phyloP scores from a whole-genome alignment of 2,888 invertebrate species.

The Caradrina kadenii region DNA sequence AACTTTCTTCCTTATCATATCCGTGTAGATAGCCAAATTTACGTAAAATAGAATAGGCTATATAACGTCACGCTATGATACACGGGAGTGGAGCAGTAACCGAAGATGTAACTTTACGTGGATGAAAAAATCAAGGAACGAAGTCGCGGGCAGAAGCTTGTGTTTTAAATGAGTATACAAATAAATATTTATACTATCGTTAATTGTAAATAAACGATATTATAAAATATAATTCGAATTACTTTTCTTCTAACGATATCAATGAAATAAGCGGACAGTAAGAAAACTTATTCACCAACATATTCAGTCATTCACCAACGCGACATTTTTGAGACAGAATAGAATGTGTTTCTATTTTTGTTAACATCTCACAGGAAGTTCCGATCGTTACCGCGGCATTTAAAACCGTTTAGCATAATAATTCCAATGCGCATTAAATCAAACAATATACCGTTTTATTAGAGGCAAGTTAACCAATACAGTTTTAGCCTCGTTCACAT shows the following conservation, averaged over 20 bases:
- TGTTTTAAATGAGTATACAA: too few relatives aligned
- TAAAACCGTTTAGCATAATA: constrained; percentile 10
- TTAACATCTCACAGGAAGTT: not conserved
- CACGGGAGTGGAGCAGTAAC: too few relatives aligned
- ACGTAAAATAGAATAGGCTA: too few relatives aligned
- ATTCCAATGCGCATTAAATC: constrained; percentile 27
- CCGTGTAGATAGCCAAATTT: too few relatives aligned
- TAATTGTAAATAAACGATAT: too few relatives aligned
- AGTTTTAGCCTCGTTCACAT: constrained; percentile 22
- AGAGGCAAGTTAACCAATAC: constrained; percentile 17
- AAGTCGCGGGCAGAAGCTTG: too few relatives aligned
- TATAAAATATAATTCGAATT: not conserved
- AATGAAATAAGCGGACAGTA: not conserved
- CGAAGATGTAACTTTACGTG: too few relatives aligned
- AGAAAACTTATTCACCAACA: not conserved
- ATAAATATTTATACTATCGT: not conserved
- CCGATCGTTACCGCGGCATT: not conserved
- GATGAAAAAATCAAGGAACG: too few relatives aligned
- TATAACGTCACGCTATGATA: too few relatives aligned
- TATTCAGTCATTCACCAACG: not conserved
- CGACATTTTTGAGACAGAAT: not conserved
- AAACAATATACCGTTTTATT: constrained; percentile 21
- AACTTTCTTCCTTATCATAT: too few relatives aligned
- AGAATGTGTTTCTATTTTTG: not conserved
- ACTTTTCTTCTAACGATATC: not conserved